Percentiles rank a stretch among this genome's conserved stretches.
Evolutionary conservation across 2,888 invertebrate genomes (phyloP).

Genomic region (Drosophila neoperkinsi): DNA sequence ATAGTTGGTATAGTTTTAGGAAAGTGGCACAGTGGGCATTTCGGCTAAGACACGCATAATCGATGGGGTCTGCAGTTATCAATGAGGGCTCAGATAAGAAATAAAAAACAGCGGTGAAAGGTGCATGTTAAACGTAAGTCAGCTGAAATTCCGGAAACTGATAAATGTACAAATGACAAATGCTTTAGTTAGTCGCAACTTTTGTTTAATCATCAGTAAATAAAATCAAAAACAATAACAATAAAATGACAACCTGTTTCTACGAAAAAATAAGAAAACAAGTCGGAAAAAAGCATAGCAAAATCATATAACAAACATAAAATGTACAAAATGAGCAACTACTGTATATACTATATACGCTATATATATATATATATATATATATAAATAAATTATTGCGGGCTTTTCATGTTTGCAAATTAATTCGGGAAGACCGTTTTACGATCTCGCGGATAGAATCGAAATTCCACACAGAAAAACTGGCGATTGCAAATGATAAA

Average conservation of each 20-base stretch:
- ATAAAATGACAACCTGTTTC: conserved; percentile 16
- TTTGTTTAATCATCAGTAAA: conserved; percentile 29
- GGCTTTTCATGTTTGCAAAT: conserved; percentile 29
- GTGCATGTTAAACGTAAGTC: not conserved
- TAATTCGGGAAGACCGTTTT: conserved; percentile 36
- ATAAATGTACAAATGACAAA: conserved; percentile 49
- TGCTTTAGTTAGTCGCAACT: conserved; percentile 27
- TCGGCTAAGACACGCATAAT: conserved; percentile 69
- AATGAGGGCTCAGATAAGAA: conserved; percentile 35
- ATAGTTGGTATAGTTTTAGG: conserved; percentile 3
- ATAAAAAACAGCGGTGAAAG: conserved; percentile 6
- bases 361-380: conserved; percentile 5
- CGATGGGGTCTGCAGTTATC: conserved; percentile 60
- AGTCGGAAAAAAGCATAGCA: conserved; percentile 31
- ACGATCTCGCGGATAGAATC: conserved; percentile 22
- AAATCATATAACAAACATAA: conserved; percentile 9
- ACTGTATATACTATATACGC: not conserved
- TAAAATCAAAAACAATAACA: not conserved
- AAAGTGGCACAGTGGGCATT: conserved; percentile 16
- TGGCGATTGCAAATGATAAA: not conserved
- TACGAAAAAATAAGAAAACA: not conserved
- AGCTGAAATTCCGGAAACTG: conserved; percentile 39
- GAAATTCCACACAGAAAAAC: not conserved
- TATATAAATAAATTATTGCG: conserved; percentile 52
- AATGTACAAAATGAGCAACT: conserved; percentile 14